Evolutionary conservation across 2,113 vertebrate genomes (phyloP).

Genomic region (Cryptotis parvus): DNA sequence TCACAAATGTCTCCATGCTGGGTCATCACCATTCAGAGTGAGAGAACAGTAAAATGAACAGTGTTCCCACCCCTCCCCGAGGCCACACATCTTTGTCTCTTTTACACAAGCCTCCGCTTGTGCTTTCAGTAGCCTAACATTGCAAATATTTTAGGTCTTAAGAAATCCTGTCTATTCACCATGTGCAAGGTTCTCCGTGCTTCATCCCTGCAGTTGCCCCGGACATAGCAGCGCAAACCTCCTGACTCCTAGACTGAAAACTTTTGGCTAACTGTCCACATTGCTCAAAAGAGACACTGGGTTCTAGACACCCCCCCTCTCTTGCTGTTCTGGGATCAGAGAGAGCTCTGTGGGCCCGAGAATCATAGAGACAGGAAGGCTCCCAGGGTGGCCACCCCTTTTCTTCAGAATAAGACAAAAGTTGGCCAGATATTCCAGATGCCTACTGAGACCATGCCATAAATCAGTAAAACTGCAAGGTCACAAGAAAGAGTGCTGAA

Average conservation of each 20-base stretch:
- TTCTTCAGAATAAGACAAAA: slow-evolving; percentile 49
- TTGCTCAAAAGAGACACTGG: background rate
- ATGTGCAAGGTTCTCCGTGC: slow-evolving; percentile 19
- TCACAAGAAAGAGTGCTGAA: background rate
- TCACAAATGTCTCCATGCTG: slow-evolving; percentile 74
- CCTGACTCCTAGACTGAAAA: slow-evolving; percentile 3
- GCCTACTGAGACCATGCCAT: slow-evolving; percentile 30
- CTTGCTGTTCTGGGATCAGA: slow-evolving; percentile 10
- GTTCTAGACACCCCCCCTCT: background rate
- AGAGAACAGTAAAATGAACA: slow-evolving; percentile 59
- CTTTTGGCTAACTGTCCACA: background rate
- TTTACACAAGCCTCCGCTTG: slow-evolving; percentile 72
- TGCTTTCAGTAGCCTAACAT: slow-evolving; percentile 59
- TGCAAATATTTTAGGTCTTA: slow-evolving; percentile 48
- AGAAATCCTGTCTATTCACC: slow-evolving; percentile 50
- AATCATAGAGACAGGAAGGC: slow-evolving; percentile 63
- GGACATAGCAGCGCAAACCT: slow-evolving; percentile 14
- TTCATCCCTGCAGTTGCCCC: background rate
- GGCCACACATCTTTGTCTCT: slow-evolving; percentile 72
- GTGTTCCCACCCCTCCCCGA: slow-evolving; percentile 32
- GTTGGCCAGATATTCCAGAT: slow-evolving; percentile 24
- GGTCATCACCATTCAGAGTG: slow-evolving; percentile 68
- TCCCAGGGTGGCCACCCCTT: slow-evolving; percentile 20
- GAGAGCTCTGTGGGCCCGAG: slow-evolving; percentile 49
- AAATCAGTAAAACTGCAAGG: slow-evolving; percentile 53